Conservation (phyloP, 2,888 invertebrate genomes). For the Patella ulyssiponensis region DNA sequence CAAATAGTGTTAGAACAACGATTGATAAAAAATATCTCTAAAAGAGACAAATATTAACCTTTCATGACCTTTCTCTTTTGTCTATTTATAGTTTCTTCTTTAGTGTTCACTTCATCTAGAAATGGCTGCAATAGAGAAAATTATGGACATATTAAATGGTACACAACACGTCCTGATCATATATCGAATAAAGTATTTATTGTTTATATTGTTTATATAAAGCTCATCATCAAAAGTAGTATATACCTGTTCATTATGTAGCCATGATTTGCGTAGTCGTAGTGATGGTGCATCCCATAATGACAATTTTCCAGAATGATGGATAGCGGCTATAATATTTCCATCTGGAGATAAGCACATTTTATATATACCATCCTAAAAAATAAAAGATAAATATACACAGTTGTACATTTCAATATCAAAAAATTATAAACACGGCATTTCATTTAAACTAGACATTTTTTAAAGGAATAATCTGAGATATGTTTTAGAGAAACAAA, state of each 20-base stretch:
- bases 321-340: conserved; percentile 78
- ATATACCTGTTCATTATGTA: conserved; percentile 57
- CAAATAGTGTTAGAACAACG: no score
- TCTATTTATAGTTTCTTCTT: conserved; percentile 69
- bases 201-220: background rate
- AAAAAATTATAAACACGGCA: no score
- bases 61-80: conserved; percentile 63
- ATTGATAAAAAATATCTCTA: no score
- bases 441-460: no score
- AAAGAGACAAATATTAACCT: conserved; percentile 45
- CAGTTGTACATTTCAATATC: background rate
- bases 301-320: conserved; percentile 80
- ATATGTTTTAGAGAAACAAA: no score
- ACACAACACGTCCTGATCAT: background rate
- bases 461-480: no score
- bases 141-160: background rate
- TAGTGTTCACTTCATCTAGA: conserved; percentile 75
- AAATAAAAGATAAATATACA: background rate
- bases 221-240: background rate
- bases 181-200: background rate
- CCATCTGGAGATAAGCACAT: conserved; percentile 79
- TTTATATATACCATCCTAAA: conserved; percentile 78
- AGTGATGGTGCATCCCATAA: conserved; percentile 81
- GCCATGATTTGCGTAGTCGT: conserved; percentile 69
- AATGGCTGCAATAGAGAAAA: conserved; percentile 73